Conservation (phyloP, 1,140 invertebrate genomes). For the Thereuonema tuberculata region DNA sequence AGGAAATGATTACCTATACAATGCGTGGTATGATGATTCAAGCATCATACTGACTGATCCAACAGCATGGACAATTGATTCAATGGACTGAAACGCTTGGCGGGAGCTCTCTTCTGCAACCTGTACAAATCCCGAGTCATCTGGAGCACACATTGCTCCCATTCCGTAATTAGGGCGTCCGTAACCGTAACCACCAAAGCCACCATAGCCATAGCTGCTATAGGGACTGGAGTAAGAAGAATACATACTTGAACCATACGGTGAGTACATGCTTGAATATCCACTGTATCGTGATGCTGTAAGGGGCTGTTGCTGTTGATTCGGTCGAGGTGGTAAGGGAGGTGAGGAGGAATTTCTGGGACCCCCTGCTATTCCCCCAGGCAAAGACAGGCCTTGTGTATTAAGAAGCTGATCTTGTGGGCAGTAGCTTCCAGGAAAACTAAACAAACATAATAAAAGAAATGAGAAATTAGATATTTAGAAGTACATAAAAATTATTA, state of each 20-base stretch:
- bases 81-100: constrained; percentile 84
- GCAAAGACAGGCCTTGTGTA: neutral
- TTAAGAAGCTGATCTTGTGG: neutral
- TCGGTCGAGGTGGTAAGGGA: constrained; percentile 21
- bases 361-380: neutral
- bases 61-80: constrained; percentile 79
- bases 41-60: constrained; percentile 90
- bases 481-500: no score
- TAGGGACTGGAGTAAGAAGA: neutral
- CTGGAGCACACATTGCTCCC: constrained; percentile 34
- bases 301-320: constrained; percentile 10
- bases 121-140: constrained; percentile 56
- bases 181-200: constrained; percentile 27
- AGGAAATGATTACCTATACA: constrained; percentile 49
- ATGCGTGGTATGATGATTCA: constrained; percentile 86
- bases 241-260: constrained; percentile 1
- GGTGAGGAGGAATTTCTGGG: constrained; percentile 8
- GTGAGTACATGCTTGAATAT: constrained; percentile 1
- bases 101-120: constrained; percentile 79
- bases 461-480: no score
- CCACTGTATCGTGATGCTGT: neutral
- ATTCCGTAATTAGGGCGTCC: constrained; percentile 22
- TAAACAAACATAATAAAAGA: no score
- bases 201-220: constrained; percentile 18
- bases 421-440: constrained; percentile 7